phyloP scores from a whole-genome alignment of 2,888 invertebrate species.

The Pristionchus arcanus region DNA sequence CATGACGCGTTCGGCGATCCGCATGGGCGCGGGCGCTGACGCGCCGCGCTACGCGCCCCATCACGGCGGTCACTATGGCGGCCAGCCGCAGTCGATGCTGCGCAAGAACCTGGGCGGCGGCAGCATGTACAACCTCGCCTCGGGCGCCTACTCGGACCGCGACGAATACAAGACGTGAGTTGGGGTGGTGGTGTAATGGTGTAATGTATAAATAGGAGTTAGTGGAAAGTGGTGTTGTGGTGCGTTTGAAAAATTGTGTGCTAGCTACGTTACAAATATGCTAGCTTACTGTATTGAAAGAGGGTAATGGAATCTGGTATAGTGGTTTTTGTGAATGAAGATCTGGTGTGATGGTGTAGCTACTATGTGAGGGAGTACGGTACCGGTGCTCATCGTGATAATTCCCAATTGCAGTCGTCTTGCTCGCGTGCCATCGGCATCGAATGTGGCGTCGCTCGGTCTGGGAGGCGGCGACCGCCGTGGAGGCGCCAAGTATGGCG shows the following conservation, averaged over 20 bases:
- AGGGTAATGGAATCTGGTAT: too few species aligned
- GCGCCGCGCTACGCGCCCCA: background rate
- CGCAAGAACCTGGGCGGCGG: background rate
- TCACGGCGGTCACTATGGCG: background rate
- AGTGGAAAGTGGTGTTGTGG: background rate
- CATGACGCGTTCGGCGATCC: slow-evolving; percentile 49
- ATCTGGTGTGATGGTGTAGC: too few species aligned
- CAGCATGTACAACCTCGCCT: slow-evolving; percentile 53
- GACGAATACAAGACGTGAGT: slow-evolving; percentile 51
- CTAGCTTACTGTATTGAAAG: too few species aligned
- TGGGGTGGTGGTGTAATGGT: background rate
- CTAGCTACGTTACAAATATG: too few species aligned
- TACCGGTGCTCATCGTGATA: background rate
- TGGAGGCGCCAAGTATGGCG: background rate
- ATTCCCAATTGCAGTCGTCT: slow-evolving; percentile 16
- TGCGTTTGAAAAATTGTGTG: background rate
- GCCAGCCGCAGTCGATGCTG: background rate
- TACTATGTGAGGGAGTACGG: background rate
- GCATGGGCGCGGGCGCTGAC: slow-evolving; percentile 45
- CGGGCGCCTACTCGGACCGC: slow-evolving; percentile 36
- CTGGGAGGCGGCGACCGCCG: background rate
- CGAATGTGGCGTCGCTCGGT: slow-evolving; percentile 15
- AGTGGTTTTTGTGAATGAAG: too few species aligned
- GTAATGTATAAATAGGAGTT: background rate
- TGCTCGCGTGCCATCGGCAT: slow-evolving; percentile 32